Percentiles rank a stretch among this genome's conserved stretches.
phyloP scores from a whole-genome alignment of 2,113 vertebrate species.

The Sander lucioperca region DNA sequence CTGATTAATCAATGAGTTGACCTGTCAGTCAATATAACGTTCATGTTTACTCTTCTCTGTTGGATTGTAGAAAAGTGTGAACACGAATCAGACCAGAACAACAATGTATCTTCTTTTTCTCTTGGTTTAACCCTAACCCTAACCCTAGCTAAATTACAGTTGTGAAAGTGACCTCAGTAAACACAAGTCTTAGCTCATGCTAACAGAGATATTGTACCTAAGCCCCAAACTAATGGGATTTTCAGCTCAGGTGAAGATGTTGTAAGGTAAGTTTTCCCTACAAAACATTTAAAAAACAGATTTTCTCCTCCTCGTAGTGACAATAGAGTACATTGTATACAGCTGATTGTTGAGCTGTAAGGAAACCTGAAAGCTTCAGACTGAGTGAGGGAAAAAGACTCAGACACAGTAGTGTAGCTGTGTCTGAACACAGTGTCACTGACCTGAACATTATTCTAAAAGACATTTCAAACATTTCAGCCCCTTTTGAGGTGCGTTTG shows the following conservation, averaged over 20 bases:
- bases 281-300: neutral
- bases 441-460: slow-evolving; percentile 41
- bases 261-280: neutral
- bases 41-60: no score
- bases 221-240: no score
- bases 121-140: no score
- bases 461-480: slow-evolving; percentile 53
- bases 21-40: no score
- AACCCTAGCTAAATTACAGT: no score
- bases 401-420: neutral
- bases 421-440: neutral
- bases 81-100: no score
- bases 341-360: neutral
- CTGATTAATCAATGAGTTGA: no score
- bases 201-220: no score
- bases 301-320: neutral
- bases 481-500: slow-evolving; percentile 41
- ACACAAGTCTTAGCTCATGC: no score
- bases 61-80: no score
- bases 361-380: slow-evolving; percentile 1
- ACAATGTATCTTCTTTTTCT: no score
- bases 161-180: no score
- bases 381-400: neutral
- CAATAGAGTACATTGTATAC: neutral
- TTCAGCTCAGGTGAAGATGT: neutral